These are phyloP conservation scores for Amphipoea lucens DNA, from an alignment of 2,888 invertebrate species.

Conservation along the genomic window DNA sequence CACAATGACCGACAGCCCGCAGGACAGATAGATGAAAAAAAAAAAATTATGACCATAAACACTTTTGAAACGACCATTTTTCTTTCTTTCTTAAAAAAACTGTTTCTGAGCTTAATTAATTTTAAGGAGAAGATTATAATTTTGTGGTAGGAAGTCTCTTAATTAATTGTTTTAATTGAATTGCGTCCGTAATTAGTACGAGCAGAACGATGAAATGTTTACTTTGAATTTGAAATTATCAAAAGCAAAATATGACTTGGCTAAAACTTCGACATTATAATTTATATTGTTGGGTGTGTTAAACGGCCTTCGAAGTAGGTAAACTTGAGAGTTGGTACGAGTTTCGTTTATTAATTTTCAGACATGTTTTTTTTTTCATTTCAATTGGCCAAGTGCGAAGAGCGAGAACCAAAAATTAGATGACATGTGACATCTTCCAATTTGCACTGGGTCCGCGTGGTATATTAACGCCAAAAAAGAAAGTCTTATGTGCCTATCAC, in stretches of 20 bases:
- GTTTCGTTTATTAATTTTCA: neutral
- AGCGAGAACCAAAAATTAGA: neutral
- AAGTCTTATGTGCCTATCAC: too few relatives aligned
- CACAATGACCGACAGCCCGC: too few relatives aligned
- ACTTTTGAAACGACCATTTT: neutral
- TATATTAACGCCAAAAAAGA: too few relatives aligned
- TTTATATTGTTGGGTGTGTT: neutral
- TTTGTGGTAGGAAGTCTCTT: neutral
- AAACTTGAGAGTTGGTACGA: neutral
- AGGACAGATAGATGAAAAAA: neutral
- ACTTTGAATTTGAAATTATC: constrained; percentile 8
- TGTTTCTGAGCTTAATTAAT: neutral
- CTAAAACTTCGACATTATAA: neutral
- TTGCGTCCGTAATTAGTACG: constrained; percentile 8
- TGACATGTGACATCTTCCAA: neutral
- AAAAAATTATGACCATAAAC: neutral
- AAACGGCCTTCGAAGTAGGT: neutral
- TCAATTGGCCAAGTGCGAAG: neutral
- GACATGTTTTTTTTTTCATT: neutral
- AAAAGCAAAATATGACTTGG: neutral
- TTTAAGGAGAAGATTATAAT: constrained; percentile 6
- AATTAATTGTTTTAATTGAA: constrained; percentile 29
- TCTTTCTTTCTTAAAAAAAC: neutral
- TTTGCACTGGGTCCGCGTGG: too few relatives aligned
- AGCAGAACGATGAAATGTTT: constrained; percentile 1